Percentiles rank a stretch among this genome's conserved stretches.
Evolutionary conservation across 30 jellyfish, hydroid and myxozoan genomes (phyloP).

Genomic region (Morbakka virulenta): DNA sequence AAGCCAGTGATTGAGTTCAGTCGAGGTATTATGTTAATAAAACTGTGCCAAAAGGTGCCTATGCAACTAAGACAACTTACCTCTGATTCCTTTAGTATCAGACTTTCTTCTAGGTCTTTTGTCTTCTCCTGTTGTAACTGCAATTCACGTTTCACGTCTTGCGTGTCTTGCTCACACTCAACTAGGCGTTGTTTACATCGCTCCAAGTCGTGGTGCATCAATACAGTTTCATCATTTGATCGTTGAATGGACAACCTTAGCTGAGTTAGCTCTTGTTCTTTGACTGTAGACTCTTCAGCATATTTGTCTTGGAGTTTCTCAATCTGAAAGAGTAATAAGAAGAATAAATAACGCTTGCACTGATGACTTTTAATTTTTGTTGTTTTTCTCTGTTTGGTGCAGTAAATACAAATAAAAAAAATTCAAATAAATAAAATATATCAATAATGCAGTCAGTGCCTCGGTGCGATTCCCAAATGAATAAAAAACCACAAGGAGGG

Average conservation of each 20-base stretch:
- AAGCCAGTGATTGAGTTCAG: no score
- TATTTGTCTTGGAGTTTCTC: conserved; percentile 46
- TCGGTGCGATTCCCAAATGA: no score
- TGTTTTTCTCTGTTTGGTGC: no score
- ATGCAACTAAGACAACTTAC: not conserved
- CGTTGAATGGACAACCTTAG: not conserved
- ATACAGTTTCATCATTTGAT: not conserved
- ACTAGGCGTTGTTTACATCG: not conserved
- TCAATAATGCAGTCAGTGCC: no score
- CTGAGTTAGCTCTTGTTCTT: conserved; percentile 55
- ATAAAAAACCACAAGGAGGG: no score
- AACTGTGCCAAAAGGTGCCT: no score
- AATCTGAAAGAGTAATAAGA: conserved; percentile 27
- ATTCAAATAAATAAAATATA: no score
- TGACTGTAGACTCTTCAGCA: conserved; percentile 33
- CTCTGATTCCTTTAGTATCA: not conserved
- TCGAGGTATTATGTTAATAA: no score
- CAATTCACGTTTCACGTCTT: not conserved
- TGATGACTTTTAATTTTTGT: no score
- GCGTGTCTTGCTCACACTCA: not conserved
- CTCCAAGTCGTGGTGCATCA: not conserved
- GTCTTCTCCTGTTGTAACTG: not conserved
- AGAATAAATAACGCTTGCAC: no score
- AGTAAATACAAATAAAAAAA: no score
- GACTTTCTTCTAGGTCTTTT: not conserved